A percentile compares a stretch with the other conserved stretches of the same genome.
phyloP scores from a whole-genome alignment of 2,113 vertebrate species.

The Syrmaticus mikado region DNA sequence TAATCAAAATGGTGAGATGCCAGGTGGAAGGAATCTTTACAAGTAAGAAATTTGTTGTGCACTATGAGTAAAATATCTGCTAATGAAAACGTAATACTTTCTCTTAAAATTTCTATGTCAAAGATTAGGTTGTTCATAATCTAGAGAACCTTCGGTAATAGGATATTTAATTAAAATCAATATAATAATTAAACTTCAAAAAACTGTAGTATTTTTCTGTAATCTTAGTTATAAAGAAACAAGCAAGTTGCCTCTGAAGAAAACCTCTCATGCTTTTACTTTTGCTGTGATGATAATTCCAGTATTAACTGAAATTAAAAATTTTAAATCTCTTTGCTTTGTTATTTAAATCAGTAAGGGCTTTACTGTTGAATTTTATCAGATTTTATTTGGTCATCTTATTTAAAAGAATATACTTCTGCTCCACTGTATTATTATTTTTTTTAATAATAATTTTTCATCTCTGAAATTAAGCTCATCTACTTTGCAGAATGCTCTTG shows the following conservation, averaged over 20 bases:
- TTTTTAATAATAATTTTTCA: background rate
- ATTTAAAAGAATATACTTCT: background rate
- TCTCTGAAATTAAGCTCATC: constrained; percentile 27
- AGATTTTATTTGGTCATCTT: background rate
- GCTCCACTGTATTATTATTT: background rate
- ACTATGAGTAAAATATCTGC: background rate
- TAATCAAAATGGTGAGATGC: constrained; percentile 83
- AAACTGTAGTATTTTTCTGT: background rate
- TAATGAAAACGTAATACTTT: background rate
- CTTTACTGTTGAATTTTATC: background rate
- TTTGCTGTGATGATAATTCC: background rate
- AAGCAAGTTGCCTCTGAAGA: background rate
- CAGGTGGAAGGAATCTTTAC: constrained; percentile 92
- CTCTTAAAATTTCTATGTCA: background rate
- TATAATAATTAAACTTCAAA: background rate
- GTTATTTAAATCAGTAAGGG: background rate
- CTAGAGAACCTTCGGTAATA: background rate
- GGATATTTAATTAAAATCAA: background rate
- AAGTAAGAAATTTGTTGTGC: constrained; percentile 81
- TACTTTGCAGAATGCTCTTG: constrained; percentile 81
- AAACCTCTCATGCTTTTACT: background rate
- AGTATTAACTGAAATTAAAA: background rate
- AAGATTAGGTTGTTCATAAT: background rate
- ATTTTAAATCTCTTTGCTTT: background rate
- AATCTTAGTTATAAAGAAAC: background rate